A percentile compares a stretch with the other conserved stretches of the same genome.
Evolutionary conservation across 1,140 invertebrate genomes (phyloP).

Genomic region (Grapholita molesta): DNA sequence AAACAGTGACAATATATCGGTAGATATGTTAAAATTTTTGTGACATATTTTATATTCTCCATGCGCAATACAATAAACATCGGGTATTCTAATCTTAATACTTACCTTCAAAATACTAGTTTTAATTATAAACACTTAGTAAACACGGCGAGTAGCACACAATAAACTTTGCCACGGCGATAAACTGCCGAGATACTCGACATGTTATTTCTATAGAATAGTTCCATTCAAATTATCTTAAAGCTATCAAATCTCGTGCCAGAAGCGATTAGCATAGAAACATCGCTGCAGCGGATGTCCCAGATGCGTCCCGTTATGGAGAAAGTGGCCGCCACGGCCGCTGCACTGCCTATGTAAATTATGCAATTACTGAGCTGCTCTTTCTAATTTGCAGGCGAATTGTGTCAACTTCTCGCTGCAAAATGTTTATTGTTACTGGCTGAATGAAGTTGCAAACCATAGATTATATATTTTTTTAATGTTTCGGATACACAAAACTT

Average conservation of each 20-base stretch:
- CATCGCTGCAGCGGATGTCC: not conserved
- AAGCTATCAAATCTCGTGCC: conserved; percentile 1
- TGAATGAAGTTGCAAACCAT: not conserved
- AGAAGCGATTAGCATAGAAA: not conserved
- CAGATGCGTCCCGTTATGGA: not conserved
- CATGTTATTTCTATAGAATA: not conserved
- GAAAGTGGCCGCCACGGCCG: not conserved
- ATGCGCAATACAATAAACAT: no score
- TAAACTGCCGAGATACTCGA: no score
- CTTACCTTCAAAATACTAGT: not conserved
- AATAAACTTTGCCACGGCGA: no score
- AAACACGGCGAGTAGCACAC: not conserved
- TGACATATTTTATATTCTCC: no score
- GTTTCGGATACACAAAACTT: no score
- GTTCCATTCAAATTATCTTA: not conserved
- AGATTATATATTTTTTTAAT: no score
- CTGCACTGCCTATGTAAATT: not conserved
- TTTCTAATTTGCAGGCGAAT: not conserved
- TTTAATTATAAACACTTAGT: not conserved
- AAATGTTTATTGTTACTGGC: not conserved
- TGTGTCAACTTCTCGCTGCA: not conserved
- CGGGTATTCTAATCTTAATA: no score
- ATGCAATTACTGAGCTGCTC: not conserved
- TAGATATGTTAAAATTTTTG: no score
- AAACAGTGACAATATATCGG: no score